These are phyloP conservation scores for Syritta pipiens DNA, from an alignment of 2,888 invertebrate genomes.

Conservation along the genomic window DNA sequence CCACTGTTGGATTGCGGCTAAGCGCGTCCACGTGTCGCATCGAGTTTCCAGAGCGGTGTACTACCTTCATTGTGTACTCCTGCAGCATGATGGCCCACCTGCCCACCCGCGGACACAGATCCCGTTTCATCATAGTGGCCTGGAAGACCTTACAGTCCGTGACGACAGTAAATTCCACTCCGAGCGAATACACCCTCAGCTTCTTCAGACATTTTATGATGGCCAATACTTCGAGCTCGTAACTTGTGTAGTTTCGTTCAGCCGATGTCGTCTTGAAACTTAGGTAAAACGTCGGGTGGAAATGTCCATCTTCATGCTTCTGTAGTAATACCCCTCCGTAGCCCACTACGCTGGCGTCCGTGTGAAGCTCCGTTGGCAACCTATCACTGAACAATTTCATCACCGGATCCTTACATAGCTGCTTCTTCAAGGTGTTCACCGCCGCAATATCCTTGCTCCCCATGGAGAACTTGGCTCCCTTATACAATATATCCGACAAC, in stretches of 20 bases:
- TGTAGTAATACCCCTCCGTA: conserved; percentile 71
- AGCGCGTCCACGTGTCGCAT: conserved; percentile 34
- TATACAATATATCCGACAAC: conserved; percentile 18
- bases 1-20: conserved; percentile 5
- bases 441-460: conserved; percentile 72
- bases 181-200: conserved; percentile 72
- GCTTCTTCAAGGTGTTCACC: conserved; percentile 11
- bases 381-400: conserved; percentile 71
- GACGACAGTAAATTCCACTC: conserved; percentile 14
- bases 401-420: conserved; percentile 52
- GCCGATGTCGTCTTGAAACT: conserved; percentile 16
- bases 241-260: conserved; percentile 71
- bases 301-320: conserved; percentile 43
- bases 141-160: conserved; percentile 28
- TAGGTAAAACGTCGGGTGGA: conserved; percentile 72
- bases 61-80: conserved; percentile 10
- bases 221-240: conserved; percentile 71
- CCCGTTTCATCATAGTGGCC: conserved; percentile 17
- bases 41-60: conserved; percentile 6
- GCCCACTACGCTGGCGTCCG: conserved; percentile 71
- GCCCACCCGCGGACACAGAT: conserved; percentile 13
- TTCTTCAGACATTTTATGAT: conserved; percentile 22
- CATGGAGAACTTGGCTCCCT: conserved; percentile 2
- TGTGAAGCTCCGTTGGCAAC: conserved; percentile 57
- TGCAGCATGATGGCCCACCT: conserved; percentile 24